phyloP scores from a whole-genome alignment of 2,797 vertebrate genomes.

The Falco concolor region DNA sequence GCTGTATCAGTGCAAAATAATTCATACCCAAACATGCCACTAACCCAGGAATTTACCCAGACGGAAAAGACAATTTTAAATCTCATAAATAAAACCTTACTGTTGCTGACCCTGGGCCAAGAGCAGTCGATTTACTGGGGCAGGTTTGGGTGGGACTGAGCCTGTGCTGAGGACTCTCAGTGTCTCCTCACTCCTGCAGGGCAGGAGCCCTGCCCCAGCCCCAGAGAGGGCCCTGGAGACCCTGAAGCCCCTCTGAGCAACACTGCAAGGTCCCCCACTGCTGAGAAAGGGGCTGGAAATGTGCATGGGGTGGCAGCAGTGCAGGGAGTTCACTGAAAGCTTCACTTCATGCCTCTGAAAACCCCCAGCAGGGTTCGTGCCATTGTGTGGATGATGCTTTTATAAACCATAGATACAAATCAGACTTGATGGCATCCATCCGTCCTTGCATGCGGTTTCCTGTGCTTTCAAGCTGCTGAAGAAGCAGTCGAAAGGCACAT shows the following conservation, averaged over 20 bases:
- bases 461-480: slow-evolving; percentile 41
- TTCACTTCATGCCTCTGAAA: neutral
- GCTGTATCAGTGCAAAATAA: neutral
- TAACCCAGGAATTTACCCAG: neutral
- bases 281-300: neutral
- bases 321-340: neutral
- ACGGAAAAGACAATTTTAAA: neutral
- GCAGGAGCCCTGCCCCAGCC: neutral
- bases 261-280: neutral
- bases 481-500: neutral
- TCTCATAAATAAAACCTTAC: slow-evolving; percentile 58
- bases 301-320: neutral
- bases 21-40: slow-evolving; percentile 9
- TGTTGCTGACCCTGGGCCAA: neutral
- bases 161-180: neutral
- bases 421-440: neutral
- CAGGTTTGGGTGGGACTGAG: neutral
- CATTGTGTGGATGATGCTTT: neutral
- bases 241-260: neutral
- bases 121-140: neutral
- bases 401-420: slow-evolving; percentile 15
- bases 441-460: neutral
- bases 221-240: neutral
- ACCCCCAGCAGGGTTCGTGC: neutral
- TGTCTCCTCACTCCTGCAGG: neutral